Percentiles rank a stretch among this genome's conserved stretches.
Evolutionary conservation across 2,888 invertebrate genomes (phyloP).

Genomic region (Nemoura dubitans): DNA sequence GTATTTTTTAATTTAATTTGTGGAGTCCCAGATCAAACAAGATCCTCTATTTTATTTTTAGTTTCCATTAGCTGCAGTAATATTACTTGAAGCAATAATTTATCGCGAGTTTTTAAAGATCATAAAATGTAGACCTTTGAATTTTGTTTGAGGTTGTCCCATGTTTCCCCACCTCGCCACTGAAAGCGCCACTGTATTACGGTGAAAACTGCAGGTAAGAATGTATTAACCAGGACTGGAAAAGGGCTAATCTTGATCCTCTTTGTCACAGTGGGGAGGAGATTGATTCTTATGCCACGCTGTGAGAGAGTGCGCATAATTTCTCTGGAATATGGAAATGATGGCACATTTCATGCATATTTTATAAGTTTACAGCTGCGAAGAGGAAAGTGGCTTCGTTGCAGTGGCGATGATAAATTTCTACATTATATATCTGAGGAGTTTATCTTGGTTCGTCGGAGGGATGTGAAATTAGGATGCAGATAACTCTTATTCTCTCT

Average conservation of each 20-base stretch:
- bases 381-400: not conserved
- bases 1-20: too few species aligned
- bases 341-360: conserved; percentile 23
- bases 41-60: too few species aligned
- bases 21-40: too few species aligned
- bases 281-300: not conserved
- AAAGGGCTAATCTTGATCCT: not conserved
- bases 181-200: too few species aligned
- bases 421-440: not conserved
- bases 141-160: too few species aligned
- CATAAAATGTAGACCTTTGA: too few species aligned
- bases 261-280: not conserved
- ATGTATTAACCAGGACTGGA: not conserved
- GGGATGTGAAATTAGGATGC: not conserved
- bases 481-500: not conserved
- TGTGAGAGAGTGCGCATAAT: not conserved
- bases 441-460: not conserved
- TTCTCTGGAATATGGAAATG: conserved; percentile 20
- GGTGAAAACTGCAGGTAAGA: not conserved
- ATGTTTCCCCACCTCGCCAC: too few species aligned
- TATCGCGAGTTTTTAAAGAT: too few species aligned
- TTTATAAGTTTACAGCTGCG: conserved; percentile 3
- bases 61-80: too few species aligned
- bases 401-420: not conserved
- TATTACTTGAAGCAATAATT: too few species aligned